Evolutionary conservation across 2,888 invertebrate genomes (phyloP), one percentile per base, ranked within the genome.

Genomic region (Pandemis cinnamomeana): DNA sequence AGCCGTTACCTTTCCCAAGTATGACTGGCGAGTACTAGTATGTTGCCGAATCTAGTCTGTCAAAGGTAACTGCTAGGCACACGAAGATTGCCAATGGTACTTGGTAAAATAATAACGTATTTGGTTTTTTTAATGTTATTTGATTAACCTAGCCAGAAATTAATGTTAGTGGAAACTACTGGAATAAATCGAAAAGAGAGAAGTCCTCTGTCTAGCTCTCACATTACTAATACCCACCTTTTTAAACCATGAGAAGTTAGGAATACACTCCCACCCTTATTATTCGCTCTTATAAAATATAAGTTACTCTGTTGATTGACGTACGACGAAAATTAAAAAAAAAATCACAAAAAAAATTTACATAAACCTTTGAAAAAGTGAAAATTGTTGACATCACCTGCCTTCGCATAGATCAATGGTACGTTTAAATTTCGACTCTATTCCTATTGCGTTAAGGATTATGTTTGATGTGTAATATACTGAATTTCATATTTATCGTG

Each of bases 401-500:
- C 62, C 20, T 27, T 70, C 51, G 67, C 61, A 67, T 74, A 74
- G 74, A 74, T 74, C 71, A 74, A 67, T 62, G 41, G 74, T 74
- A 41, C 61, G 48, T 41, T 60, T 55, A 46, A 44, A 69, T 66
- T 67, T 67, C 67, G 70, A 71, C 74, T 67, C 36, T 67, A 60
- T 67, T 71, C 61, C 44, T 67, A 74, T 71, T 74, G 27, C 42
- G 36, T 74, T 74, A 74, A 71, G 61, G 51, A 67, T 27, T 69
- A 46, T 44, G 51, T 53, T 74, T 67, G 74, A 64, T 70, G 69
- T 68, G 63, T 42, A 44, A 46, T 55, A 8, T 71, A 41, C 70
- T 61, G 53, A n/a, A 67, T 71, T 71, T 71, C 41, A 61, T 61
- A n/a, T n/a, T 61, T 61, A 2, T 3, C 61, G 27, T 36, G 2